phyloP scores from a whole-genome alignment of 2,797 vertebrate genomes.

The Lithobates pipiens region DNA sequence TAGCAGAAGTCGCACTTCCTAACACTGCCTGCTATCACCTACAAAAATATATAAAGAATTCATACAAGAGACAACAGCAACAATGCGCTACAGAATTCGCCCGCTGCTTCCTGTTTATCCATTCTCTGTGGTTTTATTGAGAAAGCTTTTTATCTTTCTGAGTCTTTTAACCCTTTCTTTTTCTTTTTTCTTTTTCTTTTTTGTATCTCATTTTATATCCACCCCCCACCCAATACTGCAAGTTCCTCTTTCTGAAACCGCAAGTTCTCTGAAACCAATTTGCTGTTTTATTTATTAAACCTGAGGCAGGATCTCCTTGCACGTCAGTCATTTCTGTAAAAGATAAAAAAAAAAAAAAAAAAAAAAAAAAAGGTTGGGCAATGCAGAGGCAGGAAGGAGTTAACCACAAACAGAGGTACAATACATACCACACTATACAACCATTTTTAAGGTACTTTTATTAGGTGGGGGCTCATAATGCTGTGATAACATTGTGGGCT shows the following conservation, averaged over 20 bases:
- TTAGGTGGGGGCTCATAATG: too few species aligned
- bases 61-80: background rate
- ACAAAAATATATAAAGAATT: background rate
- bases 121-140: background rate
- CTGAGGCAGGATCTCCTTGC: background rate
- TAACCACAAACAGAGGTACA: too few species aligned
- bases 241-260: slow-evolving; percentile 52
- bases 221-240: slow-evolving; percentile 6
- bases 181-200: background rate
- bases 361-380: background rate
- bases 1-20: slow-evolving; percentile 37
- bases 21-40: slow-evolving; percentile 18
- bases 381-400: background rate
- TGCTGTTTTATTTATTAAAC: background rate
- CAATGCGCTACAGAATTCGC: background rate
- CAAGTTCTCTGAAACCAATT: slow-evolving; percentile 31
- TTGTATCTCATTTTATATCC: background rate
- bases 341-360: background rate
- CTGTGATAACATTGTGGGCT: too few species aligned
- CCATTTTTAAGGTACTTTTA: too few species aligned
- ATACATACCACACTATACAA: too few species aligned
- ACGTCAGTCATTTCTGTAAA: background rate
- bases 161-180: slow-evolving; percentile 6
- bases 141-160: slow-evolving; percentile 12
- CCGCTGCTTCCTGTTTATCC: slow-evolving; percentile 30